Conservation (phyloP, 1,140 invertebrate species). For the Tribolium castaneum region DNA sequence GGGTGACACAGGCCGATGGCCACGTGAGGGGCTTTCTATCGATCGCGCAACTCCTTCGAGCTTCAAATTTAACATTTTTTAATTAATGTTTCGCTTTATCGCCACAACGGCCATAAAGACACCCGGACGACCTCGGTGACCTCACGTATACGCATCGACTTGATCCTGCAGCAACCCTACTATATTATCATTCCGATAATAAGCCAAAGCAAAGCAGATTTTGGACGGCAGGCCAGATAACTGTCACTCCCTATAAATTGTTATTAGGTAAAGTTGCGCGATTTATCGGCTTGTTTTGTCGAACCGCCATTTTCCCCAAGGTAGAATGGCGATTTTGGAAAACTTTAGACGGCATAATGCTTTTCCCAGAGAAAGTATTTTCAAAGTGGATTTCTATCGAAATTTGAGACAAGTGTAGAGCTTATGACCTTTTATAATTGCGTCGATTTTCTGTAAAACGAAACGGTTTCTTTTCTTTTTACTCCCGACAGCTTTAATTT, state of each 20-base stretch:
- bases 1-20: slow-evolving; percentile 36
- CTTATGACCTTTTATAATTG: neutral
- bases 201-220: slow-evolving; percentile 35
- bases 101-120: neutral
- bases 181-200: slow-evolving; percentile 41
- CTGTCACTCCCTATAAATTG: slow-evolving; percentile 31
- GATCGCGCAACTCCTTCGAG: slow-evolving; percentile 4
- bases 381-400: too few species aligned
- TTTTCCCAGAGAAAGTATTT: too few species aligned
- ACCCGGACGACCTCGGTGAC: slow-evolving; percentile 6
- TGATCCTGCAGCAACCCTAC: neutral
- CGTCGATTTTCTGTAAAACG: neutral
- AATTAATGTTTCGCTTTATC: neutral
- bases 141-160: slow-evolving; percentile 39
- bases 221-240: slow-evolving; percentile 15
- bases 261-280: slow-evolving; percentile 20
- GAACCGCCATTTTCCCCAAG: neutral
- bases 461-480: neutral
- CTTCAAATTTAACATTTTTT: slow-evolving; percentile 1
- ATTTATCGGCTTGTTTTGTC: slow-evolving; percentile 17
- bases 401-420: too few species aligned
- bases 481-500: neutral
- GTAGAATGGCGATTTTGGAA: neutral
- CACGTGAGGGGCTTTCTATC: slow-evolving; percentile 38
- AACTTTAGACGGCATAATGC: too few species aligned